Evolutionary conservation across 2,888 invertebrate genomes (phyloP), one percentile per base, ranked within the genome.

Genomic region (Odiellus spinosus): DNA sequence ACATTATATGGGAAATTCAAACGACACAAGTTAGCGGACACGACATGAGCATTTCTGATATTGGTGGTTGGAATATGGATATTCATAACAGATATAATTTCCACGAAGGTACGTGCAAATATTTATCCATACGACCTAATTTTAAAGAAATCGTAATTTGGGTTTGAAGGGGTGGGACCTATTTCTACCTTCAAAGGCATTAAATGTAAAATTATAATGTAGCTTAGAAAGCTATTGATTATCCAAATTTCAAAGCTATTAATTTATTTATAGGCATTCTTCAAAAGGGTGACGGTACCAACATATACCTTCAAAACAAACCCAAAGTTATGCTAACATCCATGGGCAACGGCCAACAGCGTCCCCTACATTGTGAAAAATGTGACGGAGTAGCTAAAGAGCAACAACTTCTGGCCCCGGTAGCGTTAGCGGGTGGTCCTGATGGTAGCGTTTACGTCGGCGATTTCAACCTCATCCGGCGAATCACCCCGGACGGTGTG

Each of bases 41-140:
- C 67, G 93, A 93, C 66, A 87, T 95, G 43, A 87, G 87, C 61
- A 91, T 93, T 54, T 90, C 95, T 0, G 91, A 93, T 64, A 84
- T 95, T 46, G 95, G 95, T 1, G 91, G 91, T 41, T 98, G 95
- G 95, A 91, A 95, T 44, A 71, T 99, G 46, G 87, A 96, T 64
- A 87, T 95, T 53, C 95, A 96, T 68, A 96, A 99, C 67, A 88
- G 91, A 66, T 95, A 95, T 68, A 96, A 98, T 67, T 91, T 91
- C 74, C 87, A 93, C 63, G 93, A 96, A 72, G 95, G 77, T 67
- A 58, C 52, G 38, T 44, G 15, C 12, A 15, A n/a, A n/a, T 40
- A 20, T 11, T 44, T 44, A 26, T 33, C 3, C 17, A 19, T 26
- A 26, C 26, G 26, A 4, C 5, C 8, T 26, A 26, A 26, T 26